phyloP scores from a whole-genome alignment of 2,113 vertebrate species.

The Dinomys branickii region DNA sequence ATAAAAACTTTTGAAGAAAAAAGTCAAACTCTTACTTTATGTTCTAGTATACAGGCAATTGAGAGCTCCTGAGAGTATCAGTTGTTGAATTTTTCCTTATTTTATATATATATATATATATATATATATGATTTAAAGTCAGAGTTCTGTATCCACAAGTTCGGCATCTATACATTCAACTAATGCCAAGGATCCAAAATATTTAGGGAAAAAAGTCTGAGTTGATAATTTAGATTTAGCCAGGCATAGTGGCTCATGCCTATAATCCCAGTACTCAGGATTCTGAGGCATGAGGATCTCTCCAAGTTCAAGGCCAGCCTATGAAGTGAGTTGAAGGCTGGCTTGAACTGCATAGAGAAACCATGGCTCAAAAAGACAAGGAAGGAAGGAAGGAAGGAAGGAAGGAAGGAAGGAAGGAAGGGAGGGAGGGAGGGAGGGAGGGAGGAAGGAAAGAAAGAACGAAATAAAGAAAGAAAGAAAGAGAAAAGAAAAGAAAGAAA shows the following conservation, averaged over 20 bases:
- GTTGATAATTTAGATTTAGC: background rate
- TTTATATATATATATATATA: background rate
- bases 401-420: too few species aligned
- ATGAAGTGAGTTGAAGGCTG: background rate
- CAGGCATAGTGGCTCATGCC: background rate
- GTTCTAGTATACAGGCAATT: background rate
- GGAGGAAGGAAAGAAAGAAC: too few species aligned
- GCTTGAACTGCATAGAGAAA: background rate
- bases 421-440: too few species aligned
- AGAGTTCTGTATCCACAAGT: background rate
- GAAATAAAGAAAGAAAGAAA: too few species aligned
- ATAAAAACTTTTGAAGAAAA: constrained; percentile 12
- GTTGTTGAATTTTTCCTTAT: background rate
- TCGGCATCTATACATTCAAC: background rate
- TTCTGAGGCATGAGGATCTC: background rate
- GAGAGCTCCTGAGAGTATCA: background rate
- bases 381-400: too few species aligned
- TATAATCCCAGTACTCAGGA: background rate
- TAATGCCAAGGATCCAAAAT: background rate
- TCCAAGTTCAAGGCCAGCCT: background rate
- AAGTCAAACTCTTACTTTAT: background rate
- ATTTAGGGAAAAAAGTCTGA: background rate
- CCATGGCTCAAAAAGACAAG: too few species aligned
- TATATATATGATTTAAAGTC: background rate
- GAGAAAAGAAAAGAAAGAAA: too few species aligned